Evolutionary conservation across 1,140 invertebrate species (phyloP), one percentile per base, ranked within the genome.

Genomic region (Vanessa tameamea): DNA sequence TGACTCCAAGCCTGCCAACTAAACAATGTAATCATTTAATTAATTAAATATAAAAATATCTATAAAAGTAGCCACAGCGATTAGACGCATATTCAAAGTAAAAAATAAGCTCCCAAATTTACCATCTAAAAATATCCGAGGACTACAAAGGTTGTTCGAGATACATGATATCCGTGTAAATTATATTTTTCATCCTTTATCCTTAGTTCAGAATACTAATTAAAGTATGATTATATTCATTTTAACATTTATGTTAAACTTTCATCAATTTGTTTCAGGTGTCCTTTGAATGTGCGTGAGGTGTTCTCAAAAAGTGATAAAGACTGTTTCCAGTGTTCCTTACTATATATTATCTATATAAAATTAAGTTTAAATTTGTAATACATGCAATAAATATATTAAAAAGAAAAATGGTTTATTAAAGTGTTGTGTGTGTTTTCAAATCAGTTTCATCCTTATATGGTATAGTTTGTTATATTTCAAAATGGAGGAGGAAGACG

Each of bases 401-500:
- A 53, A 84, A 83, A 85, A 78, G 69, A 75, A 79, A 82, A 86
- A 85, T 84, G 77, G 79, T 87, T 83, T 85, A 82, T 87, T 87
- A 65, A 84, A 82, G 86, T 89, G 82, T 78, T 59, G 81, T 89
- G 85, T 69, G 65, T 69, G 66, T 72, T 53, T 16, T 68, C 47
- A 66, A 78, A 69, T 75, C 76, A 77, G 79, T 78, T 85, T 77
- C 64, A 80, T 77, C 69, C 82, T 81, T 76, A 79, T 61, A 73
- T 80, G 76, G 66, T 67, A 72, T 80, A 81, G 70, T 76, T 71
- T 73, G 66, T 63, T 47, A 26, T 26, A 15, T 69, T 75, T 74
- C 70, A 93, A 88, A 82, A 94, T 94, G 94, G 94, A 95, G 81
- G 94, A 94, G 71, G 94, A 95, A 76, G 94, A 95, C 51, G 94